Base-by-base conservation (phyloP, 2,888 invertebrate genomes). In the Hoplodrina blanda region DNA sequence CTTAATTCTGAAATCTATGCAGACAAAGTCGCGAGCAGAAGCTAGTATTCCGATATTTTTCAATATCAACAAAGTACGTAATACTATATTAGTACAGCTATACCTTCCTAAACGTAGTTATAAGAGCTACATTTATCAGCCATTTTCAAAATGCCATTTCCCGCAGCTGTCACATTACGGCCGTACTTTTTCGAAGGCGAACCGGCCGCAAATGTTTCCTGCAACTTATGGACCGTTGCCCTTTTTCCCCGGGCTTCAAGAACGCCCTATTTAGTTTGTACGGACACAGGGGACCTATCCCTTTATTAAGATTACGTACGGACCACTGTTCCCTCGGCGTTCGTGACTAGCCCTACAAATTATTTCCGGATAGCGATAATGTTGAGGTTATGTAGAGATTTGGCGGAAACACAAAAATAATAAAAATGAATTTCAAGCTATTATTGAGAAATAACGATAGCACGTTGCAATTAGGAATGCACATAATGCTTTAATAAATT, bases 241-340 rank as follows among this genome's bases (percentile, higher is more conserved):
- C 59, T 62, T 64, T 55, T 33, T 64, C n/a, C 57, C 53, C 52
- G 77, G 73, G 57, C 25, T 53, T 57, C n/a, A 69, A 71, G 60
- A 62, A 74, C 67, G 56, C 79, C 76, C 78, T 81, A 69, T 77
- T 83, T 79, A 74, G 78, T 84, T 82, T 66, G 75, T 81, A 65
- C 54, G 79, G 72, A 62, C 79, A 64, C 77, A 65, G 67, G 79
- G 86, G 82, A 76, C 68, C 74, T 71, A 81, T 85, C 78, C 84
- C 78, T 85, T 85, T 81, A 85, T 85, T 85, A 84, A 73, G 76
- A 71, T 84, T 80, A 77, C 77, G 62, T 69, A 75, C 79, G 76
- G 67, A 46, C 73, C 69, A 65, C 69, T 70, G 76, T 78, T 53
- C 75, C 78, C 73, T 56, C 50, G 64, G 55, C 60, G 61, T 67